Percentiles rank a stretch among this genome's conserved stretches.
Conservation (phyloP, 2,888 invertebrate genomes). For the Danaus chrysippus region DNA sequence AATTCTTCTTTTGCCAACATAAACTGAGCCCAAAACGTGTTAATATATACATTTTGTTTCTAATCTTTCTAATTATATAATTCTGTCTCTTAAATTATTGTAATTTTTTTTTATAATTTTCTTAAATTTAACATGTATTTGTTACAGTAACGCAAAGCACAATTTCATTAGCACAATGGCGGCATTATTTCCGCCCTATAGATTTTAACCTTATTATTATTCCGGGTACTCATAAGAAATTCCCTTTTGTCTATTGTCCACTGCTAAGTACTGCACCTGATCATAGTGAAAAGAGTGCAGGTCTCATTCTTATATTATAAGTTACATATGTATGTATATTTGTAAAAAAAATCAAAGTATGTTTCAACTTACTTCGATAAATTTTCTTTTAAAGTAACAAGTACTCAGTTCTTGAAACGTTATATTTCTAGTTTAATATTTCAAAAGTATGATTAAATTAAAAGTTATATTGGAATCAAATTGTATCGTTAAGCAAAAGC, state of each 20-base stretch:
- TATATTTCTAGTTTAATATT: no score
- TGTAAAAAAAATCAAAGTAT: no score
- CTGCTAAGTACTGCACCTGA: background rate
- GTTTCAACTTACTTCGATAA: no score
- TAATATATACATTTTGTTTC: background rate
- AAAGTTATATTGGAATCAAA: no score
- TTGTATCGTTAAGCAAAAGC: no score
- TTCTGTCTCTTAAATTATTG: no score
- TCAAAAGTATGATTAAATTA: background rate
- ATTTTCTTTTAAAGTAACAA: background rate
- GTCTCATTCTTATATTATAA: constrained; percentile 20
- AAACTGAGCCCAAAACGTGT: background rate
- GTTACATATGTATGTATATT: no score
- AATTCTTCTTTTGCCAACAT: background rate
- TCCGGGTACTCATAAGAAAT: constrained; percentile 28
- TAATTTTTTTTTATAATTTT: no score
- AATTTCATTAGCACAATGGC: constrained; percentile 40
- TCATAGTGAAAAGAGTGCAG: constrained; percentile 13
- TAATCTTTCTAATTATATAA: no score
- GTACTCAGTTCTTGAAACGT: background rate
- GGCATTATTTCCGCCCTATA: constrained; percentile 40
- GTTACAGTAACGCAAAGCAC: background rate
- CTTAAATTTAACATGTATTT: background rate
- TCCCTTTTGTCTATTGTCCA: background rate
- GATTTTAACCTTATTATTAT: constrained; percentile 42